Evolutionary conservation across 2,888 invertebrate genomes (phyloP).

Genomic region (Drosophila picticornis): DNA sequence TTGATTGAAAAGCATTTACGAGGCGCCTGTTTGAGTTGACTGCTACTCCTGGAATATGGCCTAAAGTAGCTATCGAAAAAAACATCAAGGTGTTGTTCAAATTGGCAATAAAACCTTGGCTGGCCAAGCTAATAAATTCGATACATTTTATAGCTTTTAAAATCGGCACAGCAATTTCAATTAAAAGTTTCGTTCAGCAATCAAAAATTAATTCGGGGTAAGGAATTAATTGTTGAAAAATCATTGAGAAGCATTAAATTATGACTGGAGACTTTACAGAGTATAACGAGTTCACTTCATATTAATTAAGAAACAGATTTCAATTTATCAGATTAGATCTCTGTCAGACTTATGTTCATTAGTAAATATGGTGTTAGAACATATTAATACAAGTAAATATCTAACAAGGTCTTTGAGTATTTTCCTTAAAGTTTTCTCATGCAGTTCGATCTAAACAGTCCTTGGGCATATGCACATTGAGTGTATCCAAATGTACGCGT

Average conservation of each 20-base stretch:
- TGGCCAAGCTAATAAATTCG: slow-evolving; percentile 3
- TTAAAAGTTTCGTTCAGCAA: slow-evolving; percentile 2
- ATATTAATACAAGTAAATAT: not conserved
- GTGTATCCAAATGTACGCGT: not conserved
- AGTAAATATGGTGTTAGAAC: not conserved
- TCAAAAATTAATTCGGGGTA: not conserved
- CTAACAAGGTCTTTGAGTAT: not conserved
- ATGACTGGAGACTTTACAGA: not conserved
- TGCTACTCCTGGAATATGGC: slow-evolving; percentile 6
- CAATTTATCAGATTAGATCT: not conserved
- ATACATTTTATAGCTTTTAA: not conserved
- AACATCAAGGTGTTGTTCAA: slow-evolving; percentile 28
- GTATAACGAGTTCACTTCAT: not conserved
- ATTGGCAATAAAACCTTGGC: slow-evolving; percentile 5
- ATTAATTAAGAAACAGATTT: not conserved
- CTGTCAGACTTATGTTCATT: not conserved
- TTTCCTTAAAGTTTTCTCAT: not conserved
- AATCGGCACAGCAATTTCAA: slow-evolving; percentile 12
- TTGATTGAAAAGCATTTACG: slow-evolving; percentile 53
- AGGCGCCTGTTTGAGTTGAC: not conserved
- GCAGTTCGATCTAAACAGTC: not conserved
- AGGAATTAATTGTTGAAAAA: not conserved
- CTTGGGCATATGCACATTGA: not conserved
- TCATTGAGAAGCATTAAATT: not conserved
- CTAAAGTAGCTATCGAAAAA: slow-evolving; percentile 23